These are phyloP conservation scores for Pseudorhombus dupliciocellatus DNA, from an alignment of 2,113 vertebrate genomes.

Conservation along the genomic window DNA sequence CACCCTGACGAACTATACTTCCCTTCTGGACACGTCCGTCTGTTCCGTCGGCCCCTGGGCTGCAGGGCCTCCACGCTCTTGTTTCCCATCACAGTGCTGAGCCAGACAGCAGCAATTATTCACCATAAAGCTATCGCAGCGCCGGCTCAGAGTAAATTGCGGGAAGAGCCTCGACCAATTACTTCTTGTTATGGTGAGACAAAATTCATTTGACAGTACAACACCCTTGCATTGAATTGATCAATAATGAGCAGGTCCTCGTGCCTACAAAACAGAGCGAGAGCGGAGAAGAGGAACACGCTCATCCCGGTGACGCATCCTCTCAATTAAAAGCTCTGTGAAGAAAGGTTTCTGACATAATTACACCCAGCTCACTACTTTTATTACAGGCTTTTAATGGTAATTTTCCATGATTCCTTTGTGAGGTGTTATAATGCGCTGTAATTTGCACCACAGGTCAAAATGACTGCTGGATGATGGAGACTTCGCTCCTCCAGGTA, in stretches of 20 bases:
- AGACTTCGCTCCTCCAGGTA: constrained; percentile 14
- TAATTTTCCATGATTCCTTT: constrained; percentile 37
- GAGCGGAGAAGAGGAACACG: constrained; percentile 38
- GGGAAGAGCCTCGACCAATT: constrained; percentile 69
- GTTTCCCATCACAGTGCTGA: constrained; percentile 55
- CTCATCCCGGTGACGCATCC: constrained; percentile 33
- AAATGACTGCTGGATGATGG: constrained; percentile 1
- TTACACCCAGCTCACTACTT: constrained; percentile 24
- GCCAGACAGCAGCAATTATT: constrained; percentile 75
- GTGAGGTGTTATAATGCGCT: constrained; percentile 10
- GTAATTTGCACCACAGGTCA: constrained; percentile 11
- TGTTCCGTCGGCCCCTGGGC: constrained; percentile 37
- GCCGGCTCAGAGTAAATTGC: constrained; percentile 71
- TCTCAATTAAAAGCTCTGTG: constrained; percentile 50
- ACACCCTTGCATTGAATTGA: constrained; percentile 66
- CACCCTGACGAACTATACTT: not conserved
- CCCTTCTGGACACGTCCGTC: constrained; percentile 6
- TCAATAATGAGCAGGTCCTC: constrained; percentile 70
- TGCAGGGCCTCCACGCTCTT: constrained; percentile 43
- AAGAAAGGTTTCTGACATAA: constrained; percentile 40
- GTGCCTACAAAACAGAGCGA: constrained; percentile 34
- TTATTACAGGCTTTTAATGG: constrained; percentile 26
- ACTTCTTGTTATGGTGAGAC: constrained; percentile 74
- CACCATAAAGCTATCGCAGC: constrained; percentile 68
- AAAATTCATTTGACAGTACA: constrained; percentile 76